A percentile compares a stretch with the other conserved stretches of the same genome.
These are phyloP conservation scores for Papilio aristodemus DNA, from an alignment of 1,140 invertebrate species.

Conservation along the genomic window DNA sequence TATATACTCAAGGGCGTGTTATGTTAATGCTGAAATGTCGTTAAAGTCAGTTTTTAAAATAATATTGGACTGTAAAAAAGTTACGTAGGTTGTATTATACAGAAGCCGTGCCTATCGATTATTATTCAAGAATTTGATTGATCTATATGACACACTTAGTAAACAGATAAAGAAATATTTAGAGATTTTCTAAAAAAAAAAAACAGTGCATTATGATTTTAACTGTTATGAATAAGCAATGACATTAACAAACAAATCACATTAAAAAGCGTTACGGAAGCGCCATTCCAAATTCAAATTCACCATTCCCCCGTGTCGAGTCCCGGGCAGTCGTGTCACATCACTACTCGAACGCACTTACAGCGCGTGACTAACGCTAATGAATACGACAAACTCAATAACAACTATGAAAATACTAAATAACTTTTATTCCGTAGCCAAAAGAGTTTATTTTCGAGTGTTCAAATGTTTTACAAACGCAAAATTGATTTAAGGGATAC, in stretches of 20 bases:
- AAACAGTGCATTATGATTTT: not conserved
- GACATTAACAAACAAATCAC: conserved; percentile 32
- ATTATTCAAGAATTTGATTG: too few relatives aligned
- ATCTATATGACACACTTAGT: too few relatives aligned
- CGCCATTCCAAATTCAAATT: conserved; percentile 34
- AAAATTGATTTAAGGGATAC: not conserved
- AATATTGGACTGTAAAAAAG: not conserved
- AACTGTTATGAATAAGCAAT: conserved; percentile 23
- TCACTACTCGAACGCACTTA: conserved; percentile 34
- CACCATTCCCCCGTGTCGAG: conserved; percentile 31
- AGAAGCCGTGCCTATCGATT: too few relatives aligned
- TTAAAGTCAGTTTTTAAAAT: not conserved
- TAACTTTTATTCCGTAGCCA: not conserved
- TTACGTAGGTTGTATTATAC: too few relatives aligned
- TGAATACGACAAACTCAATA: conserved; percentile 27
- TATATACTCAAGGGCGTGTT: not conserved
- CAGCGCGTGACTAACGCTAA: conserved; percentile 34
- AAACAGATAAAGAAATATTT: not conserved
- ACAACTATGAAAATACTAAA: not conserved
- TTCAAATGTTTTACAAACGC: not conserved
- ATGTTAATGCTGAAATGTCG: not conserved
- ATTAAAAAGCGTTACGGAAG: conserved; percentile 31
- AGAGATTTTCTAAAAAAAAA: not conserved
- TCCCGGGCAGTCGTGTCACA: conserved; percentile 31
- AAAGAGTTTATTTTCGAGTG: not conserved